Percentiles rank a stretch among this genome's conserved stretches.
These are phyloP conservation scores for Andricus curvator DNA, from an alignment of 2,888 invertebrate species.

Conservation along the genomic window DNA sequence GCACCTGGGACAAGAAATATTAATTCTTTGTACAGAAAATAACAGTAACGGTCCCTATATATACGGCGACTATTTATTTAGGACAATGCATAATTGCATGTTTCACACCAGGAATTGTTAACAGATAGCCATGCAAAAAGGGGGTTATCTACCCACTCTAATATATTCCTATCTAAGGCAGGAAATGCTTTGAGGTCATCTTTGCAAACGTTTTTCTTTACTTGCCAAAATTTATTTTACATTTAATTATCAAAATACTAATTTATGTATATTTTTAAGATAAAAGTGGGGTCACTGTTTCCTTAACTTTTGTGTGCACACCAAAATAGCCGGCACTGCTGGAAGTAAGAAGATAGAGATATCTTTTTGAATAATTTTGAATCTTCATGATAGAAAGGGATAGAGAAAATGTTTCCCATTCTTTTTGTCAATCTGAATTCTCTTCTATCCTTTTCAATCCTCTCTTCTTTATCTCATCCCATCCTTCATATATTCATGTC, in stretches of 20 bases:
- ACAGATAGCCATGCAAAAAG: slow-evolving; percentile 12
- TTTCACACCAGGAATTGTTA: slow-evolving; percentile 20
- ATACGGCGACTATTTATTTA: slow-evolving; percentile 18
- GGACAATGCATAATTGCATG: slow-evolving; percentile 32
- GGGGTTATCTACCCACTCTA: slow-evolving; percentile 3
- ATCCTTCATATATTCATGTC: too few relatives aligned
- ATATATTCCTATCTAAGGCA: slow-evolving; percentile 21
- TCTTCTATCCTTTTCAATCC: too few relatives aligned
- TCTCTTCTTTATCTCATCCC: too few relatives aligned
- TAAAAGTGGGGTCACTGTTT: too few relatives aligned
- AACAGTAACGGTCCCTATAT: slow-evolving; percentile 9
- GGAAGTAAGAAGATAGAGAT: too few relatives aligned
- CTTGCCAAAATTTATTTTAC: background rate
- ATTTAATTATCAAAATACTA: background rate
- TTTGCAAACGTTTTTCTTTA: background rate
- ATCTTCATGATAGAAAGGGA: too few relatives aligned
- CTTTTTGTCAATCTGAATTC: too few relatives aligned
- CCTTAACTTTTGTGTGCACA: too few relatives aligned
- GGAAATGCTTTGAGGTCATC: slow-evolving; percentile 20
- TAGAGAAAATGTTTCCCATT: too few relatives aligned
- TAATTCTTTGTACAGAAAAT: background rate
- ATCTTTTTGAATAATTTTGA: too few relatives aligned
- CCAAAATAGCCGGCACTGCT: too few relatives aligned
- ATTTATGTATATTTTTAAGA: too few relatives aligned
- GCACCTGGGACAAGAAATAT: background rate